Evolutionary conservation across 2,113 vertebrate species (phyloP).

Genomic region (Bubo scandiacus): DNA sequence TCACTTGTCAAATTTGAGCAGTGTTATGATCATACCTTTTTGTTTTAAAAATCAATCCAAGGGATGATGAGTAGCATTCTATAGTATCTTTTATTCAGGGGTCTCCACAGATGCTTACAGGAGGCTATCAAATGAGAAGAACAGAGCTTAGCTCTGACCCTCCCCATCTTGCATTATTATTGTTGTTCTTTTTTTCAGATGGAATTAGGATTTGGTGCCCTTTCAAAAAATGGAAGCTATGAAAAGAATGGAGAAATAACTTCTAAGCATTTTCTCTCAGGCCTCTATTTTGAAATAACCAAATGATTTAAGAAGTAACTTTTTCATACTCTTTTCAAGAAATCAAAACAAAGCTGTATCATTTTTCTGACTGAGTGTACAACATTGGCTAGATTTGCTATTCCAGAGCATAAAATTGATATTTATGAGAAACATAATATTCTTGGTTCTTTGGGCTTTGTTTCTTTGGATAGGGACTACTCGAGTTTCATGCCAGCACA

Average conservation of each 20-base stretch:
- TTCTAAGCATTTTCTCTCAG: background rate
- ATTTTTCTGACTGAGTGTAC: background rate
- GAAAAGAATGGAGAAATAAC: background rate
- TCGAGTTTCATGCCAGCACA: background rate
- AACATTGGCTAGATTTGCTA: background rate
- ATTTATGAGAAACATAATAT: background rate
- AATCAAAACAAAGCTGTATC: constrained; percentile 9
- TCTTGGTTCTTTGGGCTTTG: background rate
- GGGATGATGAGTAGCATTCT: background rate
- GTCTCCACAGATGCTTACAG: background rate
- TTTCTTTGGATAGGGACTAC: background rate
- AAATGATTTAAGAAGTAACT: background rate
- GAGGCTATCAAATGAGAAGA: background rate
- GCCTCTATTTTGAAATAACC: background rate
- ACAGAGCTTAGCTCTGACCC: background rate
- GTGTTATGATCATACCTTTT: background rate
- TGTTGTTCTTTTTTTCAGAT: background rate
- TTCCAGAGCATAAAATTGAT: background rate
- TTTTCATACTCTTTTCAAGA: constrained; percentile 29
- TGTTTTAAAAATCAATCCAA: background rate
- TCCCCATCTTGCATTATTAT: background rate
- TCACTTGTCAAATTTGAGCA: background rate
- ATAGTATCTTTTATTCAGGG: background rate
- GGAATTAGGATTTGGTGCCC: background rate
- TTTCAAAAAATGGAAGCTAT: constrained; percentile 1